Evolutionary conservation across 2,888 invertebrate species (phyloP).

Genomic region (Lithophane leautieri): DNA sequence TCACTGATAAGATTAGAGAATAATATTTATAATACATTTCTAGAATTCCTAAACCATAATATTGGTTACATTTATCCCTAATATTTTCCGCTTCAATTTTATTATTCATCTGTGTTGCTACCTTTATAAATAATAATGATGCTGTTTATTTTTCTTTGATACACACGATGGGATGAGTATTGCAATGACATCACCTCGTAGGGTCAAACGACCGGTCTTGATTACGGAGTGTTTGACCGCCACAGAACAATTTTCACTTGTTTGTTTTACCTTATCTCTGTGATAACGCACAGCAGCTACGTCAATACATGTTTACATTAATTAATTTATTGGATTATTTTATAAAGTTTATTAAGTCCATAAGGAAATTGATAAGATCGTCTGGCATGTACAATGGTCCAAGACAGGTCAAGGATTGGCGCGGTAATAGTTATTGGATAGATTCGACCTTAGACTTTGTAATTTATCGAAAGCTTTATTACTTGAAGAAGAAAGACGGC

Average conservation of each 20-base stretch:
- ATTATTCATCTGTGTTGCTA: constrained; percentile 35
- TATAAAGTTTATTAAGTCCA: constrained; percentile 64
- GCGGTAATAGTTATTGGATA: constrained; percentile 13
- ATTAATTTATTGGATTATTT: constrained; percentile 66
- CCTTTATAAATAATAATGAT: constrained; percentile 58
- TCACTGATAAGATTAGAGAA: background rate
- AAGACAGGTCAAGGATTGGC: constrained; percentile 64
- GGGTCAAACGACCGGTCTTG: constrained; percentile 67
- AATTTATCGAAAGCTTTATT: constrained; percentile 21
- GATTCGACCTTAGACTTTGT: constrained; percentile 27
- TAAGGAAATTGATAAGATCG: constrained; percentile 75
- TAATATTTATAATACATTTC: background rate
- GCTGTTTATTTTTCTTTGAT: constrained; percentile 59
- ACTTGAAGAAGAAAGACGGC: constrained; percentile 5
- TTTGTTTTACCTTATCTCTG: constrained; percentile 66
- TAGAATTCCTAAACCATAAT: constrained; percentile 2
- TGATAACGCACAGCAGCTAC: constrained; percentile 70
- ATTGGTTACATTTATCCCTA: background rate
- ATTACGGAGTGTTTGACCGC: constrained; percentile 70
- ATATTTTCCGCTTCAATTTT: constrained; percentile 44
- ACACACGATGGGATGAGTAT: constrained; percentile 48
- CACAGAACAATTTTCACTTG: constrained; percentile 67
- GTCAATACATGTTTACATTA: constrained; percentile 78
- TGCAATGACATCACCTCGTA: constrained; percentile 67
- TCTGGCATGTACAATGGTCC: constrained; percentile 43